A percentile compares a stretch with the other conserved stretches of the same genome.
phyloP scores from a whole-genome alignment of 2,113 vertebrate species.

The Turnix velox region DNA sequence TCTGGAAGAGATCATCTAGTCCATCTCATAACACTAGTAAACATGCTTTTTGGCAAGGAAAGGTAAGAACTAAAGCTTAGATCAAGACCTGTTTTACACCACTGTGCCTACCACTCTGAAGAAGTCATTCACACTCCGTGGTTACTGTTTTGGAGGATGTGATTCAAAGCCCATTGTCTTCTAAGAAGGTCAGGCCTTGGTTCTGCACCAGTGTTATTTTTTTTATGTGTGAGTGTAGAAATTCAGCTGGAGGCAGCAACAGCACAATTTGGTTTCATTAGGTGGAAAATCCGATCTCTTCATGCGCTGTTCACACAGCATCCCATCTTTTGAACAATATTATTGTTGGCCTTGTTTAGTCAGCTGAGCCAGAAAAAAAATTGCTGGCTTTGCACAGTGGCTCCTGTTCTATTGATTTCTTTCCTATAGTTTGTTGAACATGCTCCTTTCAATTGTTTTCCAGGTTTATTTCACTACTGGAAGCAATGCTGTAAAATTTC shows the following conservation, averaged over 20 bases:
- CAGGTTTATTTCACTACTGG: neutral
- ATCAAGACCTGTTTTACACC: neutral
- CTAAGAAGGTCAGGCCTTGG: neutral
- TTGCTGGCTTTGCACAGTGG: neutral
- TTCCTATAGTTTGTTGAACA: neutral
- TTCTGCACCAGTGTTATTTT: accelerated
- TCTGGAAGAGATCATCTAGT: too few relatives aligned
- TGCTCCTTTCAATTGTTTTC: neutral
- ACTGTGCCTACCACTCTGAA: neutral
- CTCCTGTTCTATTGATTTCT: neutral
- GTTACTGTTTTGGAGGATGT: neutral
- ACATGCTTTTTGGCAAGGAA: neutral
- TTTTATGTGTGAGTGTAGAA: neutral
- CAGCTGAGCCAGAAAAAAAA: neutral
- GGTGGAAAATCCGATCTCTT: constrained; percentile 1
- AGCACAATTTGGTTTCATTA: neutral
- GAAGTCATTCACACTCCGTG: neutral
- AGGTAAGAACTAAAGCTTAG: accelerated
- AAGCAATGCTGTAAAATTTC: neutral
- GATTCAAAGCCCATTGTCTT: neutral
- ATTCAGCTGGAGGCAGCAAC: neutral
- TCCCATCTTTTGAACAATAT: neutral
- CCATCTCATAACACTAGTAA: neutral
- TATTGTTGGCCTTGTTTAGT: neutral
- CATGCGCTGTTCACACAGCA: neutral